Conservation (phyloP, 2,888 invertebrate species). For the Caprella mutica region DNA sequence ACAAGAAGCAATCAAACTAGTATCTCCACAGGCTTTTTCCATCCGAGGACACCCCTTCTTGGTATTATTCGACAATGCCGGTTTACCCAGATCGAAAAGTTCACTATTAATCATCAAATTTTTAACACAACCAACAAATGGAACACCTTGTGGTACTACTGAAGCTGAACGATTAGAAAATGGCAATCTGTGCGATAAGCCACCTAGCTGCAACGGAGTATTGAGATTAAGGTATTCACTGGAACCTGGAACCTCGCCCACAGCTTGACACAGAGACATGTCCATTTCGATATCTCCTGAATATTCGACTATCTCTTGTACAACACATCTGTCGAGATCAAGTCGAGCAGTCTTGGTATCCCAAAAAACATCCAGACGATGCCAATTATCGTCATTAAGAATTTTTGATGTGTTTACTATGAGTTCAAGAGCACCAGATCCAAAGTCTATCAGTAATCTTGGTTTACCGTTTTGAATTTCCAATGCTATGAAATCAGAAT, state of each 20-base stretch:
- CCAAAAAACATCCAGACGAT: constrained; percentile 90
- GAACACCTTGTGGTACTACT: constrained; percentile 67
- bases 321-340: constrained; percentile 85
- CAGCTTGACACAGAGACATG: constrained; percentile 85
- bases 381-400: constrained; percentile 95
- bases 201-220: constrained; percentile 88
- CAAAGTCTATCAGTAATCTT: constrained; percentile 80
- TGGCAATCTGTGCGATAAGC: constrained; percentile 67
- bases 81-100: constrained; percentile 85
- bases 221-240: constrained; percentile 93
- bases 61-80: constrained; percentile 70
- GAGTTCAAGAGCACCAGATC: constrained; percentile 78
- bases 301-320: constrained; percentile 73
- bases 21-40: constrained; percentile 73
- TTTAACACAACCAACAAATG: constrained; percentile 91
- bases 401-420: constrained; percentile 66
- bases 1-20: constrained; percentile 61
- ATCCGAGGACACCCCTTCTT: constrained; percentile 85
- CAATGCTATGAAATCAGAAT: constrained; percentile 81
- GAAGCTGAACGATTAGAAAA: constrained; percentile 77
- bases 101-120: constrained; percentile 90
- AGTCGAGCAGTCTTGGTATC: constrained; percentile 81
- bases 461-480: constrained; percentile 87
- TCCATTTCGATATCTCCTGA: constrained; percentile 76
- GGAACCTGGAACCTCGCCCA: constrained; percentile 81